Evolutionary conservation across 2,888 invertebrate species (phyloP).

Genomic region (Hydrotaea diabolus): DNA sequence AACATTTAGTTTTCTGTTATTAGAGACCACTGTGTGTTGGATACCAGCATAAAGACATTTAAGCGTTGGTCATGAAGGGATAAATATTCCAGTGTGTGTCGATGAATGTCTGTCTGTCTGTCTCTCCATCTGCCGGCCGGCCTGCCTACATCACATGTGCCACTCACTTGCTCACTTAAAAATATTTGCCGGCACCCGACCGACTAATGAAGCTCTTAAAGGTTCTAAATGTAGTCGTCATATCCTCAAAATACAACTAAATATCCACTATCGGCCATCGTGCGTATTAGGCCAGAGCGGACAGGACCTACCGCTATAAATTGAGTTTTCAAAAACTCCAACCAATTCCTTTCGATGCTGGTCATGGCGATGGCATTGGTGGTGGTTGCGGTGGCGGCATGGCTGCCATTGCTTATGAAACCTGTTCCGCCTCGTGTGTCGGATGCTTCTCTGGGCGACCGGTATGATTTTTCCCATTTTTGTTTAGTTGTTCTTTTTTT

Average conservation of each 20-base stretch:
- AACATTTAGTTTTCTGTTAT: no score
- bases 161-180: not conserved
- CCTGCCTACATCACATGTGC: not conserved
- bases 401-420: not conserved
- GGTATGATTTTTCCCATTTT: not conserved
- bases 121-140: not conserved
- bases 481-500: not conserved
- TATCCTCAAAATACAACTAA: conserved; percentile 18
- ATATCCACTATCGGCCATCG: not conserved
- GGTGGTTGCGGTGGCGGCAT: not conserved
- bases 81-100: no score
- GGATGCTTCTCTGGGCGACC: not conserved
- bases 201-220: conserved; percentile 31
- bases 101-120: no score
- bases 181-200: conserved; percentile 10
- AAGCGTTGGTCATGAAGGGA: no score
- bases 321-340: conserved; percentile 61
- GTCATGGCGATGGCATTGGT: not conserved
- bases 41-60: no score
- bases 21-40: no score
- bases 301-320: conserved; percentile 63
- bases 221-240: conserved; percentile 26
- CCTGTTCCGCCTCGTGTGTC: conserved; percentile 2
- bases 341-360: not conserved
- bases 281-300: not conserved